phyloP scores from a whole-genome alignment of 2,113 vertebrate species.

The Rhombomys opimus region DNA sequence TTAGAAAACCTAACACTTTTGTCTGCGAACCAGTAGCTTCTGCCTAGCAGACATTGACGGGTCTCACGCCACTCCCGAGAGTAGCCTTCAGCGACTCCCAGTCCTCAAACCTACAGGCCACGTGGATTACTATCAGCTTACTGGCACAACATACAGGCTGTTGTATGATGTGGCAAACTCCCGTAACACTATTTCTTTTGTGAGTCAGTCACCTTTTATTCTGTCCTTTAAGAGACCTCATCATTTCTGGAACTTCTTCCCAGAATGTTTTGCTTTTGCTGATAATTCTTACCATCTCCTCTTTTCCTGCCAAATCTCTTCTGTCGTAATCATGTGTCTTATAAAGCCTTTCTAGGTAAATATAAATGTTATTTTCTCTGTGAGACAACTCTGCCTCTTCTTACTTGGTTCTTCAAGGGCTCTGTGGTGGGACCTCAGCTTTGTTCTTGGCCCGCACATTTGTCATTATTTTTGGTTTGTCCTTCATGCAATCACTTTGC shows the following conservation, averaged over 20 bases:
- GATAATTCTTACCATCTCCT: neutral
- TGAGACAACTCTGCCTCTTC: neutral
- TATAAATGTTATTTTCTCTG: no score
- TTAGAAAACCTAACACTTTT: neutral
- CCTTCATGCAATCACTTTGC: neutral
- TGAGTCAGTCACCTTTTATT: neutral
- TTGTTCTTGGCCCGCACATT: accelerated
- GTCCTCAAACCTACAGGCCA: neutral
- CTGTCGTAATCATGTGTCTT: neutral
- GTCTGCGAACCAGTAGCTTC: neutral
- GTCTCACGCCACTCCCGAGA: no score
- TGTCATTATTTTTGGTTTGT: neutral
- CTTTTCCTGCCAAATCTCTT: neutral
- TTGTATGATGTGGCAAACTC: neutral
- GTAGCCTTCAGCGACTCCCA: neutral
- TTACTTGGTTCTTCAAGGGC: neutral
- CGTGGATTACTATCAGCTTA: neutral
- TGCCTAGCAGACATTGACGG: neutral
- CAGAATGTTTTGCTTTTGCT: neutral
- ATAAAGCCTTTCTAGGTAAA: neutral
- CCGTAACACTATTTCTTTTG: neutral
- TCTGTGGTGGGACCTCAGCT: neutral
- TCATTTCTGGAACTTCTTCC: neutral
- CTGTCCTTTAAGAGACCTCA: neutral
- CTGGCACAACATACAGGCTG: neutral